Evolutionary conservation across 2,797 vertebrate genomes (phyloP), one percentile per base, ranked within the genome.

Genomic region (Nyctalus aviator): DNA sequence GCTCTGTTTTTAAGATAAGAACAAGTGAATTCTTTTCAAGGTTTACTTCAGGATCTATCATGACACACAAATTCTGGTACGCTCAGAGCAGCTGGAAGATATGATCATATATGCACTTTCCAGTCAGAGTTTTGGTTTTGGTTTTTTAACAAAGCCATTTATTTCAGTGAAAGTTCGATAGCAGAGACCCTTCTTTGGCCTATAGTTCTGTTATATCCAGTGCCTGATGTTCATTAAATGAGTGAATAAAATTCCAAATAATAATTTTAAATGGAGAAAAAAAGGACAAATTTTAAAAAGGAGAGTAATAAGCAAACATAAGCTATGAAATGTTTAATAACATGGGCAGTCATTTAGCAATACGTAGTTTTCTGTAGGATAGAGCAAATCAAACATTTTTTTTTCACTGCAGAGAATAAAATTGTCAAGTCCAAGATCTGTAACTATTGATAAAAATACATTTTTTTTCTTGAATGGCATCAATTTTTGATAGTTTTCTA

Each of bases 351-450:
- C 23, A 75, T 48, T 78, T 44, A 91, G 27, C 21, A 78, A 92
- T 72, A 25, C 41, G n/a, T 46, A 41, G 59, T 62, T 92, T 84
- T 4, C 21, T 94, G 4, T 18, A 84, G 5, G 2, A 23, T 27
- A 71, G 21, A 89, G 15, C 14, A n/a, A 68, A 48, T 77, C 4
- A 84, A 88, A 5, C 2, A 25, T 46, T 59, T 94, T 35, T 95
- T 48, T 91, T 82, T 78, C 69, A 71, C 21, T 79, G 15, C 7
- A 89, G 71, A 89, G 93, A 93, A 92, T 57, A 76, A 93, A 95
- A 79, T 30, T 37, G 10, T 69, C 41, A 66, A 82, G 2, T 82
- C 75, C 32, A 75, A 91, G 64, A 59, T 20, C 75, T 87, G 77
- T 53, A 17, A 86, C 25, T 75, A 73, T 18, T 86, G 13, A 79